Conservation (phyloP, 2,888 invertebrate species). For the Allophyes oxyacanthae region DNA sequence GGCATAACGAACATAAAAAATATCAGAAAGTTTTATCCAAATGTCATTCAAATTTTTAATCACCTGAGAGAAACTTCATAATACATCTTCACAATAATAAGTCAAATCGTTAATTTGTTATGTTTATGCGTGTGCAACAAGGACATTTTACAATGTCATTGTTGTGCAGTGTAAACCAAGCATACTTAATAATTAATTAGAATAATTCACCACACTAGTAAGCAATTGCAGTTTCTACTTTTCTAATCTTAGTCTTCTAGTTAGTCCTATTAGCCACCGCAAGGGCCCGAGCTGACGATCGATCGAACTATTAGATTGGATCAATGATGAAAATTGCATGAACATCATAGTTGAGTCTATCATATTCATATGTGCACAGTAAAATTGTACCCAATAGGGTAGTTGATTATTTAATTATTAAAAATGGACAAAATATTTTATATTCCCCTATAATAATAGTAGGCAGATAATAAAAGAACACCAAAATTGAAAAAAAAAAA, state of each 20-base stretch:
- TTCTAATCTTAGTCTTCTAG: slow-evolving; percentile 31
- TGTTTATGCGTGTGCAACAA: slow-evolving; percentile 20
- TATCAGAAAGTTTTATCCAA: background rate
- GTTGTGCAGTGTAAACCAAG: slow-evolving; percentile 16
- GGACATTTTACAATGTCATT: too few relatives aligned
- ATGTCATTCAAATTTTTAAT: background rate
- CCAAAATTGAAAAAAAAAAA: too few relatives aligned
- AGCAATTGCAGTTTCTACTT: slow-evolving; percentile 18
- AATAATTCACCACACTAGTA: slow-evolving; percentile 25
- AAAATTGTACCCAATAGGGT: too few relatives aligned
- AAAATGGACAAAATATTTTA: too few relatives aligned
- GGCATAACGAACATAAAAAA: background rate
- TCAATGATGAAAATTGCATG: background rate
- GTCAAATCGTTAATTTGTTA: slow-evolving; percentile 5
- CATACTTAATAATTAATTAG: slow-evolving; percentile 32
- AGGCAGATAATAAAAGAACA: too few relatives aligned
- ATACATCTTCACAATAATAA: background rate
- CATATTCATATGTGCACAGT: too few relatives aligned
- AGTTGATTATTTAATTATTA: too few relatives aligned
- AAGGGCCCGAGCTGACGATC: slow-evolving; percentile 19
- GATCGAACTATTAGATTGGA: slow-evolving; percentile 7
- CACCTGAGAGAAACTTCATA: slow-evolving; percentile 10
- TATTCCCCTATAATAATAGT: too few relatives aligned
- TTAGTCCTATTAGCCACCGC: slow-evolving; percentile 33
- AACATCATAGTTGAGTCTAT: too few relatives aligned